Base-by-base conservation (phyloP, 2,888 invertebrate genomes). In the Altica lythri region DNA sequence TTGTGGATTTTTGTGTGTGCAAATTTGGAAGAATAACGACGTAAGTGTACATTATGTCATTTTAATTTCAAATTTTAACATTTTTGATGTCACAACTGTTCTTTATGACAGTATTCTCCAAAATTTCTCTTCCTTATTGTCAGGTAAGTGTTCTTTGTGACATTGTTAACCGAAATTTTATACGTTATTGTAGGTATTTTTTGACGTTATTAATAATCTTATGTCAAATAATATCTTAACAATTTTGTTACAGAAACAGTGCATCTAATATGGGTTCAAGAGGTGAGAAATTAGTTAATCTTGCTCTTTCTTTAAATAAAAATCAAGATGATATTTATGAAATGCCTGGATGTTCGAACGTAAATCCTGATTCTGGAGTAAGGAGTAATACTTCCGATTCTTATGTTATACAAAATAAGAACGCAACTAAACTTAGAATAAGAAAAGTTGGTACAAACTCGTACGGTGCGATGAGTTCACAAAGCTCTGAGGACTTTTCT, bases 41-140 rank as follows among this genome's bases (percentile, higher is more conserved):
- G 29, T 32, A 44, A 44, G 30, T 44, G 44, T 30, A 10, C 19
- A 44, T 44, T 44, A 30, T 22, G 44, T 16, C 32, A 44, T 29
- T 44, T 25, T 30, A 30, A 17, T 25, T 44, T 10, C 19, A 44
- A 30, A 13, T 12, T 44, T 44, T 30, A 5, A 16, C n/a, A 16
- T 13, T 35, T 35, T 35, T 35, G 16, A 16, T 35, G 16, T n/a
- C 35, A 35, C 16, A 17, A 35, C 13, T 17, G 35, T 16, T 16
- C n/a, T 35, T 35, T 35, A 16, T 16, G 35, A 4, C 35, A 35
- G n/a, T 35, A 17, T 35, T 16, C 16, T 35, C n/a, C 12, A 30
- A 10, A 29, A 30, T 44, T 18, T 44, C 5, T 10, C 17, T 12
- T 44, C 19, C 30, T 19, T n/a, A 25, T 12, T 12, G 16, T 32